Conservation (phyloP, 2,113 vertebrate genomes). For the Rhodinocichla rosea region DNA sequence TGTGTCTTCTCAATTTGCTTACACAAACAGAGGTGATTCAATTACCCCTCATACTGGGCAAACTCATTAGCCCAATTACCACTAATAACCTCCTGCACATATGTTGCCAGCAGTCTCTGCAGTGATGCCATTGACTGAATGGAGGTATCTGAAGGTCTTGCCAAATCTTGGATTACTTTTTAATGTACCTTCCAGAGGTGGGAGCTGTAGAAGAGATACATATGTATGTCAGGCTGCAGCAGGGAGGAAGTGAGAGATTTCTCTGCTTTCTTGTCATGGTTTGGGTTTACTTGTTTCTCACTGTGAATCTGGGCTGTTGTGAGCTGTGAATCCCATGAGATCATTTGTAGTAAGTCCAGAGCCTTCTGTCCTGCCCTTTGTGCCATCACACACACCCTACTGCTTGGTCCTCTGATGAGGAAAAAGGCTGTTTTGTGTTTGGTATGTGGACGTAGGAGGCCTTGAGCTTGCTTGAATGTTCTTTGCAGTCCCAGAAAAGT, state of each 20-base stretch:
- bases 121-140: background rate
- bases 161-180: background rate
- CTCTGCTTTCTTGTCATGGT: background rate
- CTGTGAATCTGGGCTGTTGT: background rate
- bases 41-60: constrained; percentile 37
- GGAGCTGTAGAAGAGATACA: background rate
- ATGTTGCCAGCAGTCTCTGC: background rate
- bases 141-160: constrained; percentile 2
- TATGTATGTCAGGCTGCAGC: background rate
- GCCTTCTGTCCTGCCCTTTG: background rate
- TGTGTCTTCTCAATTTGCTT: constrained; percentile 39
- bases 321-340: background rate
- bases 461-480: background rate
- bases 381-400: background rate
- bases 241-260: background rate
- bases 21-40: constrained; percentile 27
- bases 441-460: background rate
- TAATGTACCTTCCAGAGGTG: background rate
- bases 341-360: background rate
- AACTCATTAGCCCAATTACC: constrained; percentile 39
- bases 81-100: constrained; percentile 24
- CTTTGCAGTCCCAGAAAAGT: background rate
- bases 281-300: background rate
- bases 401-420: background rate
- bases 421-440: background rate